phyloP scores from a whole-genome alignment of 2,797 vertebrate species.

The Fistularia tabacaria region DNA sequence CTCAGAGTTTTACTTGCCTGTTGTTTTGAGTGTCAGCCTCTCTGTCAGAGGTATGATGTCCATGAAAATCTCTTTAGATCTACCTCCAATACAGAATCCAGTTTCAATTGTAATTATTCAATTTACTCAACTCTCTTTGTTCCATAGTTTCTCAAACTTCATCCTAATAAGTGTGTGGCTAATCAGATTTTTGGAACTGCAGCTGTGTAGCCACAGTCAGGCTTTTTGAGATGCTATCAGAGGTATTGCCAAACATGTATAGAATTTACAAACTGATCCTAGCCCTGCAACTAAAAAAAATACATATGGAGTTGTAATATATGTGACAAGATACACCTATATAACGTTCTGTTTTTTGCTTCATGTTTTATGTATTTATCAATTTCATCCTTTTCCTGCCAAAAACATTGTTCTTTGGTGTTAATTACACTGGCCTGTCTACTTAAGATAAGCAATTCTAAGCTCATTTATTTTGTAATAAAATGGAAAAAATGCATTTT shows the following conservation, averaged over 20 bases:
- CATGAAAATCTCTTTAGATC: conserved; percentile 28
- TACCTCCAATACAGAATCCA: conserved; percentile 56
- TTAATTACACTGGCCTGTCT: conserved; percentile 52
- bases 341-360: conserved; percentile 1
- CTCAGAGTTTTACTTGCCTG: not conserved
- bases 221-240: not conserved
- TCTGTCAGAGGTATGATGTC: conserved; percentile 7
- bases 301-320: conserved; percentile 37
- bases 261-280: not conserved
- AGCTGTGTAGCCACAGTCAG: conserved; percentile 1
- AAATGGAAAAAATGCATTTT: conserved; percentile 39
- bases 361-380: conserved; percentile 51
- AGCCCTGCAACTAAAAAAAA: not conserved
- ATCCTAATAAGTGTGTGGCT: not conserved
- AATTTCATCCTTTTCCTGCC: conserved; percentile 21
- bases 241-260: not conserved
- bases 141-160: conserved; percentile 23
- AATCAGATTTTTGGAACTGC: conserved; percentile 1
- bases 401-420: conserved; percentile 24
- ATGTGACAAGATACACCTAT: conserved; percentile 19
- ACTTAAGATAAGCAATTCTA: conserved; percentile 42
- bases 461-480: conserved; percentile 68
- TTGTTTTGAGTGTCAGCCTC: conserved; percentile 14
- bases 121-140: conserved; percentile 20
- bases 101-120: conserved; percentile 14